Percentiles rank a stretch among this genome's conserved stretches.
These are phyloP conservation scores for Casuarius casuarius DNA, from an alignment of 2,113 vertebrate species.

Conservation along the genomic window DNA sequence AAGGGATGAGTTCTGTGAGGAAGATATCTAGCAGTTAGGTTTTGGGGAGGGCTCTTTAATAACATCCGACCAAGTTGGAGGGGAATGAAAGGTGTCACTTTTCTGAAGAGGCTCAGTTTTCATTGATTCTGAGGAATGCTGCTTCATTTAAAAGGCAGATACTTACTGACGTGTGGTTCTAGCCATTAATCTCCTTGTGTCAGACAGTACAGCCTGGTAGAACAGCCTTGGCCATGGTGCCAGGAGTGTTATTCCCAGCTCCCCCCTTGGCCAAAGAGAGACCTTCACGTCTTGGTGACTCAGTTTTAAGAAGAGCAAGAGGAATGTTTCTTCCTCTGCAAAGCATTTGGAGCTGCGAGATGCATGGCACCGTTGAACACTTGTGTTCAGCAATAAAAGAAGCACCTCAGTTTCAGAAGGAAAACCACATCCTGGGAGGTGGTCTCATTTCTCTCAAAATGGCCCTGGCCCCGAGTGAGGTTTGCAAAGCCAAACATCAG, in stretches of 20 bases:
- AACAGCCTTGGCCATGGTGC: not conserved
- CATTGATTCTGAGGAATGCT: not conserved
- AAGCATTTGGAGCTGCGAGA: not conserved
- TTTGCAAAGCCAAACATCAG: not conserved
- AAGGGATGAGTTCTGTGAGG: not conserved
- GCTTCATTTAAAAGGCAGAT: conserved; percentile 64
- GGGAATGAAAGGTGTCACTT: conserved; percentile 1
- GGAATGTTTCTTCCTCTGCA: not conserved
- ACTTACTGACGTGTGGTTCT: not conserved
- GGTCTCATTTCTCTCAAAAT: not conserved
- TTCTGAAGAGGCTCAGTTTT: conserved; percentile 52
- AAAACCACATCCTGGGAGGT: not conserved
- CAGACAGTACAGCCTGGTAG: not conserved
- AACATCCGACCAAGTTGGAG: fast-evolving
- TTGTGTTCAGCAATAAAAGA: not conserved
- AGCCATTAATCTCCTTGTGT: not conserved
- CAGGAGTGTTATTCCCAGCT: fast-evolving
- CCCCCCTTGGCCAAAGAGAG: not conserved
- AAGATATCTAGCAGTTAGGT: not conserved
- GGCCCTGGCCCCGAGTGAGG: not conserved
- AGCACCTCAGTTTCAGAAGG: not conserved
- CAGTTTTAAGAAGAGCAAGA: not conserved
- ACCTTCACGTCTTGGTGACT: not conserved
- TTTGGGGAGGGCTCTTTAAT: not conserved
- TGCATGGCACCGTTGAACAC: not conserved